phyloP scores from a whole-genome alignment of 35 echinoderm and acorn worm species.

The Lytechinus variegatus region DNA sequence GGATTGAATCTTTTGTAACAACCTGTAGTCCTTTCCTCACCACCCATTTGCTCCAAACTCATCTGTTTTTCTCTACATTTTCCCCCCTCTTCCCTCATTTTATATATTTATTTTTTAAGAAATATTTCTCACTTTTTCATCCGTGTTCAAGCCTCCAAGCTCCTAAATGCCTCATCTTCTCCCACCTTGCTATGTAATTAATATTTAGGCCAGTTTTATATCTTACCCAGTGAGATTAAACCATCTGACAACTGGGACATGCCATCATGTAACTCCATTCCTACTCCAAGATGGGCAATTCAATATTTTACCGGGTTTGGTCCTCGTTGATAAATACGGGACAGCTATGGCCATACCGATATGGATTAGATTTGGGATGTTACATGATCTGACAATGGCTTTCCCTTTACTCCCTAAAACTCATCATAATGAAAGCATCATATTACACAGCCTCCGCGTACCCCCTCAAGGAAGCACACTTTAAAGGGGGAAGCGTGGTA shows the following conservation, averaged over 20 bases:
- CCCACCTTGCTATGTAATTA: slow-evolving; percentile 10
- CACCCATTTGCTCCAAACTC: background rate
- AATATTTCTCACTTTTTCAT: background rate
- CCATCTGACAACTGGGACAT: slow-evolving; percentile 16
- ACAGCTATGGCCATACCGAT: slow-evolving; percentile 9
- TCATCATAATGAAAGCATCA: slow-evolving; percentile 19
- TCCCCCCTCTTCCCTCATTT: background rate
- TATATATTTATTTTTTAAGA: background rate
- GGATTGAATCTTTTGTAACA: background rate
- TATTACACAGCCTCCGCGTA: background rate
- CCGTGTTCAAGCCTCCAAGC: background rate
- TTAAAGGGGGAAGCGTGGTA: slow-evolving; percentile 8
- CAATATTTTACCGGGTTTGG: background rate
- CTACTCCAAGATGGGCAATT: background rate
- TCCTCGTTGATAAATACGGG: background rate
- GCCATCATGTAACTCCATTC: background rate
- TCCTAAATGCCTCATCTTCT: background rate
- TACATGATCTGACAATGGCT: slow-evolving; percentile 36
- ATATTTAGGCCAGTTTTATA: background rate
- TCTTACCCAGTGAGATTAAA: background rate
- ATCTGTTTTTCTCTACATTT: background rate
- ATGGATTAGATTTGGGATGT: slow-evolving; percentile 42
- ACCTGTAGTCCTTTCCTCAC: background rate
- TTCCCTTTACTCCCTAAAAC: slow-evolving; percentile 3
- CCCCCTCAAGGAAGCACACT: background rate